phyloP scores from a whole-genome alignment of 2,113 vertebrate species.

The Atherinomorus stipes region DNA sequence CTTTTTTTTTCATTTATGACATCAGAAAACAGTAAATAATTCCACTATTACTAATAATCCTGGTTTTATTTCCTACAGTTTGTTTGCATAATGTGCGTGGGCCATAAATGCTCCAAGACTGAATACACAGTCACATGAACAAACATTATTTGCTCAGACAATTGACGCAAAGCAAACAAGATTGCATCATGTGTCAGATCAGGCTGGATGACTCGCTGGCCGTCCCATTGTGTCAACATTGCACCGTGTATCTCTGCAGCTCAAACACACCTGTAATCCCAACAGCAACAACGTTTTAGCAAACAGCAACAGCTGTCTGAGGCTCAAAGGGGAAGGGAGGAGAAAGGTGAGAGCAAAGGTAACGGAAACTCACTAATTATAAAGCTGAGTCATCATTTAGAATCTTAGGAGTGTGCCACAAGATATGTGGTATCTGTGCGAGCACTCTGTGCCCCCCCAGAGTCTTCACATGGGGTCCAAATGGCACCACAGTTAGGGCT shows the following conservation, averaged over 20 bases:
- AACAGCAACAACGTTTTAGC: slow-evolving; percentile 36
- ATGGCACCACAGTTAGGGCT: slow-evolving; percentile 40
- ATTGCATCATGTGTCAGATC: background rate
- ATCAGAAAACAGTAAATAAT: background rate
- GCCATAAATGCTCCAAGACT: background rate
- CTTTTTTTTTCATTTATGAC: background rate
- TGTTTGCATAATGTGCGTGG: background rate
- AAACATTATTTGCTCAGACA: background rate
- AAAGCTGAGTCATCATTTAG: background rate
- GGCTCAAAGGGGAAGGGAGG: slow-evolving; percentile 17
- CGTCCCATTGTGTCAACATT: background rate
- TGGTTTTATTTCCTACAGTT: no score
- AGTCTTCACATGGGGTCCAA: slow-evolving; percentile 36
- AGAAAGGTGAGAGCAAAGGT: slow-evolving; percentile 41
- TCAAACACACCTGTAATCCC: background rate
- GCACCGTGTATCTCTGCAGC: background rate
- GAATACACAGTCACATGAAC: background rate
- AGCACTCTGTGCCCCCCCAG: background rate
- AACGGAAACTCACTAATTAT: slow-evolving; percentile 5
- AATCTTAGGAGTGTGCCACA: background rate
- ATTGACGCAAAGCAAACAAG: background rate
- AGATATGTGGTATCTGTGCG: slow-evolving; percentile 2
- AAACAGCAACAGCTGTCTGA: background rate
- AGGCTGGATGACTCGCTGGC: background rate
- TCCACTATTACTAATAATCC: no score